Evolutionary conservation across 2,113 vertebrate genomes (phyloP).

Genomic region (Anseranas semipalmata): DNA sequence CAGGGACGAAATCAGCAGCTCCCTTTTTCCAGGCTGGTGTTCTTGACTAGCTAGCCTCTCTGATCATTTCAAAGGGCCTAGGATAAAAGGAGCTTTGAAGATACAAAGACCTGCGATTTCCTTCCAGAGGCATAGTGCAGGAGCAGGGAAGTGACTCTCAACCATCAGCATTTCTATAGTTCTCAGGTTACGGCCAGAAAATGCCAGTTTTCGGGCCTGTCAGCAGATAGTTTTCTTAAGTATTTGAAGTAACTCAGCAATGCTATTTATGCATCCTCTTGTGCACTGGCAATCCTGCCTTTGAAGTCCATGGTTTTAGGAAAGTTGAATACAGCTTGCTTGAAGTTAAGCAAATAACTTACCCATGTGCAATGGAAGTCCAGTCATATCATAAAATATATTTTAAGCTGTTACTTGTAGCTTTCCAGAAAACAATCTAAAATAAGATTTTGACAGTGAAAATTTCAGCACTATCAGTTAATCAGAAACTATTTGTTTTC

Average conservation of each 20-base stretch:
- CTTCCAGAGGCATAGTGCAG: not conserved
- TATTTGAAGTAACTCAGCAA: not conserved
- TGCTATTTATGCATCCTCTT: not conserved
- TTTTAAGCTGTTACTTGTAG: not conserved
- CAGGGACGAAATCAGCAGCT: not conserved
- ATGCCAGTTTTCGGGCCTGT: not conserved
- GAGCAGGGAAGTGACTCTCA: not conserved
- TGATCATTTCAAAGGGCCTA: not conserved
- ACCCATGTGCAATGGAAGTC: not conserved
- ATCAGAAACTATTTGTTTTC: not conserved
- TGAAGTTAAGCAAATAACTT: constrained; percentile 17
- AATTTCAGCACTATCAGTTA: not conserved
- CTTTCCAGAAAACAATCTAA: not conserved
- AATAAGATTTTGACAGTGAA: not conserved
- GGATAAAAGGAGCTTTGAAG: constrained; percentile 27
- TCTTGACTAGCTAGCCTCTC: not conserved
- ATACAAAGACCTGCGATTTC: not conserved
- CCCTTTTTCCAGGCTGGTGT: not conserved
- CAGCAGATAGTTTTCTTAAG: not conserved
- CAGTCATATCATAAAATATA: not conserved
- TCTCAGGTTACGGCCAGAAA: not conserved
- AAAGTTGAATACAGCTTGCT: not conserved
- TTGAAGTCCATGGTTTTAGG: not conserved
- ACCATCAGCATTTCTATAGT: not conserved
- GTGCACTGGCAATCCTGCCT: not conserved